A percentile compares a stretch with the other conserved stretches of the same genome.
Evolutionary conservation across 2,113 vertebrate genomes (phyloP).

Genomic region (Hippocampus barbouri): DNA sequence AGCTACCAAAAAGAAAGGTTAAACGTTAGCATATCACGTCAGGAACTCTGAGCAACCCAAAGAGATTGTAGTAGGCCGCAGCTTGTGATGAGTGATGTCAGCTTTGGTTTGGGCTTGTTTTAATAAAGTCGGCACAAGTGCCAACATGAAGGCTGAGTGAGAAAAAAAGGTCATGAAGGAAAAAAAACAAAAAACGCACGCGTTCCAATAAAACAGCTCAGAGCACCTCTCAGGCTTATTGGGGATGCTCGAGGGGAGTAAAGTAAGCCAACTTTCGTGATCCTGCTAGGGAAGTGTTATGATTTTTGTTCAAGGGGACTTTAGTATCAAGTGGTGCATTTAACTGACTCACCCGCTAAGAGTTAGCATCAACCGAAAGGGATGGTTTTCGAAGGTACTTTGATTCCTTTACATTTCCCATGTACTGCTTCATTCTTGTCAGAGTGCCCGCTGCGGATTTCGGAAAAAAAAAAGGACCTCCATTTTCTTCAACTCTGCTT

Average conservation of each 20-base stretch:
- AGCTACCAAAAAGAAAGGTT: no score
- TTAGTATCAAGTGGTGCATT: not conserved
- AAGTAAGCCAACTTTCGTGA: not conserved
- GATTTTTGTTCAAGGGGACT: not conserved
- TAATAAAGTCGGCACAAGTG: constrained; percentile 5
- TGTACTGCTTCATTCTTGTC: not conserved
- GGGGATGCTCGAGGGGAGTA: constrained; percentile 24
- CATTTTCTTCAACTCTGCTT: not conserved
- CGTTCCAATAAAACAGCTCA: constrained; percentile 15
- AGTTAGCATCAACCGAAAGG: not conserved
- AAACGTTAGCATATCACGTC: not conserved
- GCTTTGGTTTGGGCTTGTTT: not conserved
- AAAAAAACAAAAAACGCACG: constrained; percentile 15
- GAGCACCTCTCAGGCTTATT: constrained; percentile 11
- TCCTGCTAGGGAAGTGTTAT: not conserved
- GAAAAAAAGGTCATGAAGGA: constrained; percentile 5
- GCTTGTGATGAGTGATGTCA: not conserved
- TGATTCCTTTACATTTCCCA: no score
- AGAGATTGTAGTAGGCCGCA: not conserved
- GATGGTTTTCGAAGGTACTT: no score
- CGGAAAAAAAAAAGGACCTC: not conserved
- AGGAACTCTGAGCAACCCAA: not conserved
- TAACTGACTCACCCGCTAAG: not conserved
- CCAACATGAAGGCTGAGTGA: not conserved
- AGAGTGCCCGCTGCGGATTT: not conserved